Conservation (phyloP, 2,113 vertebrate species). For the Pollachius pollachius region DNA sequence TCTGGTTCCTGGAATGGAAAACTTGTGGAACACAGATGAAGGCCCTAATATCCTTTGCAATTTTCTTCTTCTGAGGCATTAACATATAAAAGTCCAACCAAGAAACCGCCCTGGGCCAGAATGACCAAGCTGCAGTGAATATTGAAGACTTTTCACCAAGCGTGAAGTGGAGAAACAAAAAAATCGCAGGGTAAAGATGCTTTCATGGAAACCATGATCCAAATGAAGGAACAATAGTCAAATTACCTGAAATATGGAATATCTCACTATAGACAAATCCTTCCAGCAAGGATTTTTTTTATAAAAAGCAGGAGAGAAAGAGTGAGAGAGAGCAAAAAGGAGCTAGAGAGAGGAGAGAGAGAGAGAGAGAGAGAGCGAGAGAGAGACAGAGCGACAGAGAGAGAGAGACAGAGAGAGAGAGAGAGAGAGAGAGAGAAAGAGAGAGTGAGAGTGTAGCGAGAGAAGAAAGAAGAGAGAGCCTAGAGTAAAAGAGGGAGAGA, state of each 20-base stretch:
- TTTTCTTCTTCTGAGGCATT: constrained; percentile 61
- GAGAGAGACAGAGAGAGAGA: too few relatives aligned
- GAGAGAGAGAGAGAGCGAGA: neutral
- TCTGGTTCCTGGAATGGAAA: constrained; percentile 51
- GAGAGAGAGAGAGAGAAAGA: neutral
- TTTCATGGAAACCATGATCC: constrained; percentile 28
- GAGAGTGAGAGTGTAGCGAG: too few relatives aligned
- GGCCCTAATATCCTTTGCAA: constrained; percentile 44
- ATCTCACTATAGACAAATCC: too few relatives aligned
- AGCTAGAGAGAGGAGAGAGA: too few relatives aligned
- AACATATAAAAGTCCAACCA: constrained; percentile 70
- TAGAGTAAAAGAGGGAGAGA: neutral
- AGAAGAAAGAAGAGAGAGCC: too few relatives aligned
- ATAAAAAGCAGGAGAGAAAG: constrained; percentile 1
- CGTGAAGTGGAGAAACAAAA: constrained; percentile 24
- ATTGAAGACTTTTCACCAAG: constrained; percentile 43
- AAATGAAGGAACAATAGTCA: constrained; percentile 47
- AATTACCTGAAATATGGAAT: neutral
- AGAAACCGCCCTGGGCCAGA: constrained; percentile 71
- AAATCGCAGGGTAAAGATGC: constrained; percentile 38
- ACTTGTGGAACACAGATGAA: constrained; percentile 66
- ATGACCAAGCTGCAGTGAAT: constrained; percentile 58
- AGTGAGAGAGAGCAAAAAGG: constrained; percentile 8
- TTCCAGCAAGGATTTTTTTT: too few relatives aligned
- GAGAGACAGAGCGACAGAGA: too few relatives aligned